Evolutionary conservation across 1,140 invertebrate species (phyloP).

Genomic region (Leptonema lineaticorne): DNA sequence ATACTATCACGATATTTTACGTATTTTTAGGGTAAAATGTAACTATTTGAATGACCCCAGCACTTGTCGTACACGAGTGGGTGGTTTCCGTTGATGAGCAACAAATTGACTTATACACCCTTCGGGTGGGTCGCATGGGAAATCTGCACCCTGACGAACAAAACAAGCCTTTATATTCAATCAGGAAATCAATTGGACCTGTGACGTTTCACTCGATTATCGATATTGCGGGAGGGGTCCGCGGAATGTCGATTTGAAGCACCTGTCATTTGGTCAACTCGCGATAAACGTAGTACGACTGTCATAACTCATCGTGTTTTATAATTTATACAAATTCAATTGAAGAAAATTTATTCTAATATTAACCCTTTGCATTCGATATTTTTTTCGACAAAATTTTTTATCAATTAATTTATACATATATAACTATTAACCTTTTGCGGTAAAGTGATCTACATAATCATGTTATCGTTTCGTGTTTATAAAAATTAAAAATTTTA

Average conservation of each 20-base stretch:
- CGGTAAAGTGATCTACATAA: too few relatives aligned
- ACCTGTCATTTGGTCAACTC: too few relatives aligned
- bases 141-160: slow-evolving; percentile 23
- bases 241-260: background rate
- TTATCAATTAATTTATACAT: too few relatives aligned
- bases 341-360: too few relatives aligned
- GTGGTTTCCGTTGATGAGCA: slow-evolving; percentile 2
- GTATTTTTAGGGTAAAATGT: too few relatives aligned
- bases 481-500: too few relatives aligned
- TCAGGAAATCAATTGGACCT: slow-evolving; percentile 39
- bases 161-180: slow-evolving; percentile 37
- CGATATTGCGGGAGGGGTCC: slow-evolving; percentile 26
- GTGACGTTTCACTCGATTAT: slow-evolving; percentile 42
- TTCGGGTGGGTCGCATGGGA: slow-evolving; percentile 28
- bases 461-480: too few relatives aligned
- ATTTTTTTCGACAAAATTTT: too few relatives aligned
- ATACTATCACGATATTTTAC: too few relatives aligned
- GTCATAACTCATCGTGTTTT: background rate
- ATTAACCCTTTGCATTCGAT: too few relatives aligned
- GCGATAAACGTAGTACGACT: background rate
- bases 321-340: background rate
- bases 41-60: background rate
- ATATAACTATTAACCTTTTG: too few relatives aligned
- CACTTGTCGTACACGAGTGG: background rate
- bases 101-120: slow-evolving; percentile 24